Evolutionary conservation across 2,113 vertebrate genomes (phyloP), one percentile per base, ranked within the genome.

Genomic region (Oncorhynchus mykiss): DNA sequence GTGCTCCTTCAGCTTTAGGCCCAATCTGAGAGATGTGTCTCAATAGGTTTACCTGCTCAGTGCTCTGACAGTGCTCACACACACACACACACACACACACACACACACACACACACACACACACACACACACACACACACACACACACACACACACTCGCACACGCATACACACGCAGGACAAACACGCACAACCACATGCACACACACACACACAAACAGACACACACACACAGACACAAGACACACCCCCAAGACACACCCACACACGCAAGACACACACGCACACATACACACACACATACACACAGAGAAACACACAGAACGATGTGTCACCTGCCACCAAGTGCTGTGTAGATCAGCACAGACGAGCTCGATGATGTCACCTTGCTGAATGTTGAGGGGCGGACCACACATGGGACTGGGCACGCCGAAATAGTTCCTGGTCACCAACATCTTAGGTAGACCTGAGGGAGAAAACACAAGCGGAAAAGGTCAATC

Each of bases 381-480:
- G 74, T 99, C 96, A 1, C 96, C 98, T 1, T 90, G 82, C 87
- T 96, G 95, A 86, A 99, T 94, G 76, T 91, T 93, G 71, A 99
- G 77, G 0, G 97, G 87, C 0, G 95, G 96, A 2, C 97, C 96
- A 16, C 93, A 92, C 0, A 87, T 67, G 0, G 97, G 97, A 51
- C 93, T 92, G 0, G 98, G 98, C 1, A 86, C 77, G 0, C 98
- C 97, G 0, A 9, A 88, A 74, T 99, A 99, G 87, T 91, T 95
- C 82, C 93, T 91, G 88, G 95, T 96, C 0, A 95, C 97, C 86
- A 95, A 90, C 98, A 99, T 96, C 91, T 95, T 98, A 22, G 97
- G 97, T 83, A 96, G 91, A 85, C 96, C 97, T 99, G 83, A 1
- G 34, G 8, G 59, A 65, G 72, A 59, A 9, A 16, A 54, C 51